These are phyloP conservation scores for Crocallis elinguaria DNA, from an alignment of 2,888 invertebrate species.

Conservation along the genomic window DNA sequence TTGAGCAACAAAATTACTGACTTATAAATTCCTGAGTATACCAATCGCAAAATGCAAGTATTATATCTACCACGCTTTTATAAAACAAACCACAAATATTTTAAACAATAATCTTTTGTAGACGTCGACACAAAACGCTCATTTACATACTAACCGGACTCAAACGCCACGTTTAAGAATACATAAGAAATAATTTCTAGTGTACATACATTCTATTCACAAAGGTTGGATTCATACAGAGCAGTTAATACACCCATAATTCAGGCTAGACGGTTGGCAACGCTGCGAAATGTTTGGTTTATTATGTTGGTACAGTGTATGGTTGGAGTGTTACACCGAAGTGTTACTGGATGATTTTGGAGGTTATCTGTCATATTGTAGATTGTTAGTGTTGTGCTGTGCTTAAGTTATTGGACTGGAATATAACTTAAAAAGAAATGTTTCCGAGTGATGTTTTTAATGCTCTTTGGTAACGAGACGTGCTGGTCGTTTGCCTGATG, in stretches of 20 bases:
- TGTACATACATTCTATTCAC: slow-evolving; percentile 1
- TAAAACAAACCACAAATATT: neutral
- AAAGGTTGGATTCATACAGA: slow-evolving; percentile 16
- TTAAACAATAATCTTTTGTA: slow-evolving; percentile 8
- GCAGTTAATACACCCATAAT: slow-evolving; percentile 27
- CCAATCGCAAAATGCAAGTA: too few species aligned
- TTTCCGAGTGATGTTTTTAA: too few species aligned
- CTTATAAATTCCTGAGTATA: too few species aligned
- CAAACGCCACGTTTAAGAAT: slow-evolving; percentile 4
- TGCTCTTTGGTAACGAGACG: too few species aligned
- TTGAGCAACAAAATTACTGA: too few species aligned
- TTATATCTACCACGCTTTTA: too few species aligned
- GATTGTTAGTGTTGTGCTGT: too few species aligned
- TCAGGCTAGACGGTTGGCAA: slow-evolving; percentile 29
- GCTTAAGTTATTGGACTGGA: too few species aligned
- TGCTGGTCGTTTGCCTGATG: too few species aligned
- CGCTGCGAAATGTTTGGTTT: slow-evolving; percentile 27
- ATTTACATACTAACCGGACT: slow-evolving; percentile 4
- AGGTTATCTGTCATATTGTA: neutral
- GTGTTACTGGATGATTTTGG: neutral
- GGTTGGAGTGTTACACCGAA: slow-evolving; percentile 44
- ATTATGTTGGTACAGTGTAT: slow-evolving; percentile 34
- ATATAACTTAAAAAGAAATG: too few species aligned
- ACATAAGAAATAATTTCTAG: slow-evolving; percentile 1
- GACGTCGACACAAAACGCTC: neutral